Evolutionary conservation across 2,888 invertebrate genomes (phyloP).

Genomic region (Hydraecia micacea): DNA sequence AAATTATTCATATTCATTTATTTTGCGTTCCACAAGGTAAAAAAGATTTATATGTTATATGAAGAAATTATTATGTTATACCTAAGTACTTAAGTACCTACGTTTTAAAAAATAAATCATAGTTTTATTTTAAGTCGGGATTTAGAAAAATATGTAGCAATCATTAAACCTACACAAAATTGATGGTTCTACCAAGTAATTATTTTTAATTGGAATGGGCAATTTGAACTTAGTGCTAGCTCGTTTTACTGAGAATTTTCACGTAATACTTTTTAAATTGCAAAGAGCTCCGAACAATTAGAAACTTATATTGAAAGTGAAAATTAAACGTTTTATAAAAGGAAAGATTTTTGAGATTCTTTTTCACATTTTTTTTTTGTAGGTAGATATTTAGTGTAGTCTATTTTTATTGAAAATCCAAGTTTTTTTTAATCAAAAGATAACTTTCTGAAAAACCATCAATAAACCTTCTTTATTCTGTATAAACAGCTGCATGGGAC

Average conservation of each 20-base stretch:
- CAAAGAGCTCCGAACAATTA: slow-evolving; percentile 37
- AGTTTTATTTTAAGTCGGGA: neutral
- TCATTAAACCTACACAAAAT: slow-evolving; percentile 1
- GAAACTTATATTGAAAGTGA: slow-evolving; percentile 43
- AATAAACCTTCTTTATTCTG: neutral
- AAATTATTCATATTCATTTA: too few relatives aligned
- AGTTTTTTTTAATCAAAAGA: neutral
- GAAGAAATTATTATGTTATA: too few relatives aligned
- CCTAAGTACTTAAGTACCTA: too few relatives aligned
- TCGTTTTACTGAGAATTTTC: slow-evolving; percentile 29
- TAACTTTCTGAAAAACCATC: neutral
- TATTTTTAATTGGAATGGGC: slow-evolving; percentile 47
- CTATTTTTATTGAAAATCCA: neutral
- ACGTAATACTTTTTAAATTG: slow-evolving; percentile 31
- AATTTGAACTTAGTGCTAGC: slow-evolving; percentile 43
- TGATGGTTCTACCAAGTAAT: slow-evolving; percentile 20
- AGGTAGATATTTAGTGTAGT: neutral
- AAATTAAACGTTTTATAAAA: slow-evolving; percentile 39
- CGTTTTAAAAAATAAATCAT: neutral
- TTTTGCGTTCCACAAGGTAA: too few relatives aligned
- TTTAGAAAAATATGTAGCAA: neutral
- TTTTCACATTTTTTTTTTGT: neutral
- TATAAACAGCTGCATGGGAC: neutral
- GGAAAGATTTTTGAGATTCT: neutral
- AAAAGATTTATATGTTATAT: too few relatives aligned